These are phyloP conservation scores for Sturmia bella DNA, from an alignment of 2,888 invertebrate species.

Conservation along the genomic window DNA sequence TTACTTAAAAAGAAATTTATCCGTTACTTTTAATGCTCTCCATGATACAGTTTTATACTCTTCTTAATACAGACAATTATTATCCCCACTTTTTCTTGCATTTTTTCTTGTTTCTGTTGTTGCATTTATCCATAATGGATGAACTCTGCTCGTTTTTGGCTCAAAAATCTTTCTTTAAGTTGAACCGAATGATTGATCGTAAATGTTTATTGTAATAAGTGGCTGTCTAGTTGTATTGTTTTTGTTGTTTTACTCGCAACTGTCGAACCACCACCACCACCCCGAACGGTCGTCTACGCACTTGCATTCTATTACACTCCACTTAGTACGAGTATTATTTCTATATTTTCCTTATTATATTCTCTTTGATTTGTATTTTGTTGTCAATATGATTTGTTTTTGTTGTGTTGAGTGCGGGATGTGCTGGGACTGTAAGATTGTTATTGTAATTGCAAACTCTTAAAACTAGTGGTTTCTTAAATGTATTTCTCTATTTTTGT, in stretches of 20 bases:
- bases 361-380: too few relatives aligned
- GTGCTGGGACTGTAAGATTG: neutral
- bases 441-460: slow-evolving; percentile 46
- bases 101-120: slow-evolving; percentile 7
- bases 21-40: slow-evolving; percentile 14
- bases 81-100: slow-evolving; percentile 28
- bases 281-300: neutral
- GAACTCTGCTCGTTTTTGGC: slow-evolving; percentile 1
- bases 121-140: slow-evolving; percentile 4
- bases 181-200: slow-evolving; percentile 40
- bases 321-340: too few relatives aligned
- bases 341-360: too few relatives aligned
- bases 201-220: slow-evolving; percentile 10
- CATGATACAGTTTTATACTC: slow-evolving; percentile 8
- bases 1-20: too few relatives aligned
- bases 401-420: neutral
- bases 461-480: slow-evolving; percentile 35
- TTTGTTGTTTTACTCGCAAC: neutral
- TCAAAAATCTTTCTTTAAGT: slow-evolving; percentile 18
- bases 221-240: neutral
- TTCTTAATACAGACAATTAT: slow-evolving; percentile 14
- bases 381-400: neutral
- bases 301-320: too few relatives aligned
- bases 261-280: neutral
- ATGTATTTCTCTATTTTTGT: slow-evolving; percentile 18